Conservation (phyloP, 2,888 invertebrate genomes). For the Megastigmus dorsalis region DNA sequence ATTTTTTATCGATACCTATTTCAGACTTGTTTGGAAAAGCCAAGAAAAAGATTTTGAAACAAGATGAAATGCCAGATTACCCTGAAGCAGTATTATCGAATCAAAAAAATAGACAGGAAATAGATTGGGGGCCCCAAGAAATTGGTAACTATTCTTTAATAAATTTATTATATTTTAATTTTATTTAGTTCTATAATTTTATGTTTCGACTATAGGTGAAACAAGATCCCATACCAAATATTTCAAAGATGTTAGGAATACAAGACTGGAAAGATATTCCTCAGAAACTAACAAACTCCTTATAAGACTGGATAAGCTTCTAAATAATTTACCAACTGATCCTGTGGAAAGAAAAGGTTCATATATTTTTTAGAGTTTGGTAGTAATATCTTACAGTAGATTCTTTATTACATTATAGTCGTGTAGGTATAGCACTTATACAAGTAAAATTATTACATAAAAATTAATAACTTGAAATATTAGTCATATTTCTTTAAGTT, state of each 20-base stretch:
- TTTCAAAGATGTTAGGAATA: conserved; percentile 82
- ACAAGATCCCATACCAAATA: conserved; percentile 82
- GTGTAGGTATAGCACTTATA: too few species aligned
- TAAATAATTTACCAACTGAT: conserved; percentile 86
- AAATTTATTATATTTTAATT: too few species aligned
- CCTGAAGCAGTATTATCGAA: conserved; percentile 54
- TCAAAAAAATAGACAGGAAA: conserved; percentile 62
- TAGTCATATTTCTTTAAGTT: too few species aligned
- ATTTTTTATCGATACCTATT: conserved; percentile 43
- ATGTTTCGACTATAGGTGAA: conserved; percentile 74
- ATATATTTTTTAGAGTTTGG: too few species aligned
- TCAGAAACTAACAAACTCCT: conserved; percentile 96
- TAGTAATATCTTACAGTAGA: too few species aligned
- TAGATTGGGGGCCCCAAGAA: conserved; percentile 79
- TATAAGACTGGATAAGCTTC: conserved; percentile 92
- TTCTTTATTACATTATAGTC: too few species aligned
- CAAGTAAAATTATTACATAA: too few species aligned
- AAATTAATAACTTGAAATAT: too few species aligned
- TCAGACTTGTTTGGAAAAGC: conserved; percentile 88
- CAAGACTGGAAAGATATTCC: conserved; percentile 89
- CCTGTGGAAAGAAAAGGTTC: conserved; percentile 83
- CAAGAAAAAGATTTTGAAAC: conserved; percentile 88
- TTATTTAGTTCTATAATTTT: too few species aligned
- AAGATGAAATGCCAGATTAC: conserved; percentile 78
- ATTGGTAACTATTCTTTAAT: conserved; percentile 76